phyloP scores from a whole-genome alignment of 2,888 invertebrate species.

The Troilus luridus region DNA sequence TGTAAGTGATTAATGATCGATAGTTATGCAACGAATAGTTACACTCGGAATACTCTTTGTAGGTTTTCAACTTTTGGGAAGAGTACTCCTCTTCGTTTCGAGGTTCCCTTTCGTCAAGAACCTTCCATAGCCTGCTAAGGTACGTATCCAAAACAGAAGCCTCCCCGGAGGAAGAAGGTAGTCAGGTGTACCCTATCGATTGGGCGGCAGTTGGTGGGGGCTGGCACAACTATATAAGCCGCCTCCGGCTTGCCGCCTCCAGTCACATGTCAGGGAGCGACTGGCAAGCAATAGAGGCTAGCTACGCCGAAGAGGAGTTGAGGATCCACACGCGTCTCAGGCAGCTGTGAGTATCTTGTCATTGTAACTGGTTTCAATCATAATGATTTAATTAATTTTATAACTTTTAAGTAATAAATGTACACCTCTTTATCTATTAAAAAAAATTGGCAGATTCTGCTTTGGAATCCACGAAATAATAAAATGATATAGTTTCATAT shows the following conservation, averaged over 20 bases:
- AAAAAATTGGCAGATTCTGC: neutral
- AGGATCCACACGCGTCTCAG: conserved; percentile 60
- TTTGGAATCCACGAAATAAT: too few relatives aligned
- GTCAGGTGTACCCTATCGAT: conserved; percentile 34
- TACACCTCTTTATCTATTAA: neutral
- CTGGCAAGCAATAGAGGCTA: conserved; percentile 54
- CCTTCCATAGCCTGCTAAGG: neutral
- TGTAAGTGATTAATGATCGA: neutral
- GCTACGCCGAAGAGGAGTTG: conserved; percentile 58
- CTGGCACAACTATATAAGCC: conserved; percentile 20
- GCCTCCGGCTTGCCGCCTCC: conserved; percentile 17
- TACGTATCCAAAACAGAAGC: conserved; percentile 8
- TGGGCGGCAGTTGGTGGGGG: conserved; percentile 18
- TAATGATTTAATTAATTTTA: neutral
- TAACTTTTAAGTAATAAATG: neutral
- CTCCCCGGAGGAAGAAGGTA: neutral
- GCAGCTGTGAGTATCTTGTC: conserved; percentile 58
- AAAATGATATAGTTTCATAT: too few relatives aligned
- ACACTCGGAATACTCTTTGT: neutral
- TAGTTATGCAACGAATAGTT: neutral
- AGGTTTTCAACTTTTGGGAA: neutral
- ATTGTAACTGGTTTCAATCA: neutral
- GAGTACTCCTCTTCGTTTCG: too few relatives aligned
- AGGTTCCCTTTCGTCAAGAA: neutral
- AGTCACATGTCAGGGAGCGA: conserved; percentile 60